Base-by-base conservation (phyloP, 2,113 vertebrate species). In the Dendropsophus ebraccatus region DNA sequence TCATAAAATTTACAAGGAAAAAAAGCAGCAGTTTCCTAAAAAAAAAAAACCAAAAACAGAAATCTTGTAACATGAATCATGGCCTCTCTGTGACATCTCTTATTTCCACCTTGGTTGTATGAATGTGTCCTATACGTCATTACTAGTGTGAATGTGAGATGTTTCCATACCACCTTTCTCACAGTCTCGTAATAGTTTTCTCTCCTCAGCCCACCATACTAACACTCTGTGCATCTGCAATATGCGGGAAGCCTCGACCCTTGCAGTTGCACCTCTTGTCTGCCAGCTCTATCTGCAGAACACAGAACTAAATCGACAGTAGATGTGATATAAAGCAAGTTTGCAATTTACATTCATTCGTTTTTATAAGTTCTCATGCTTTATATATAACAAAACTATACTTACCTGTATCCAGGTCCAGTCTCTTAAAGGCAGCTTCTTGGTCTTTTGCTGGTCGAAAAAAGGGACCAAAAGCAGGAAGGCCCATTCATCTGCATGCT, bases 111-210 rank as follows among this genome's bases (percentile, higher is more conserved):
- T 37, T 23, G 47, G 32, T n/a, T 72, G 70, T 74, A 25, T 25
- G 56, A 32, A 25, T 78, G 83, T 70, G 62, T 58, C 47, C 47
- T 32, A 69, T 65, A 77, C 49, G 35, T 86, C 75, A 80, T 19
- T 85, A 84, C 28, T 60, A 30, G 62, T 86, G 76, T 56, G 84
- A 73, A 86, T 21, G 76, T 81, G 76, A 72, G 67, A 79, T 32
- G 5, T 86, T 73, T 32, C 84, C 77, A 52, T 50, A 9, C 32
- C 84, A 81, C 35, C 19, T 67, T 54, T n/a, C 76, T 50, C 74
- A 58, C 19, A 13, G 16, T 45, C 65, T 30, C 35, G 54, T 56
- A 54, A 72, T 12, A 85, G 74, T 45, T n/a, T 81, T 25, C 65
- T 72, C 25, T 79, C 28, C n/a, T 19, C 13, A 41, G 7, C 47